A percentile compares a stretch with the other conserved stretches of the same genome.
Evolutionary conservation across 2,888 invertebrate species (phyloP).

Genomic region (Sminthurinus aureus): DNA sequence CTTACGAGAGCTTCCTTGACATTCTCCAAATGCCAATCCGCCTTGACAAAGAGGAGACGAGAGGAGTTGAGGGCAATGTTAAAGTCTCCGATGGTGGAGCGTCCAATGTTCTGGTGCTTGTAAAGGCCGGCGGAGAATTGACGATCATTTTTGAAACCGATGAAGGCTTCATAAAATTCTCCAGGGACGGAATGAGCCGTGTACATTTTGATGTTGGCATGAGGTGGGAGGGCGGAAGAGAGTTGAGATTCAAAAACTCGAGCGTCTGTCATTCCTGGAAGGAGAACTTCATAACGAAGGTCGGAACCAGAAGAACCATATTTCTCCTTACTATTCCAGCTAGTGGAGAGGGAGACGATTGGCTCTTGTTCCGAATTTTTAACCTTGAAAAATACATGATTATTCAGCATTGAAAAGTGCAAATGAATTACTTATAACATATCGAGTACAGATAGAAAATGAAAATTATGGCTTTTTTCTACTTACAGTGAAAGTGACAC

Average conservation of each 20-base stretch:
- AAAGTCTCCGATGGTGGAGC: slow-evolving; percentile 64
- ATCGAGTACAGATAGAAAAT: not conserved
- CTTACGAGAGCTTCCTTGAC: slow-evolving; percentile 64
- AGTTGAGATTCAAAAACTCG: slow-evolving; percentile 50
- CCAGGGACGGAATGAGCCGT: slow-evolving; percentile 41
- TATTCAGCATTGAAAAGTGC: too few relatives aligned
- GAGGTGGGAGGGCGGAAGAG: slow-evolving; percentile 48
- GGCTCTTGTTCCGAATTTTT: slow-evolving; percentile 36
- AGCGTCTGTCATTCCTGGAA: slow-evolving; percentile 57
- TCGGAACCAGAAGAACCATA: slow-evolving; percentile 43
- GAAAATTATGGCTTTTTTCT: not conserved
- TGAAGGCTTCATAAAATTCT: slow-evolving; percentile 53
- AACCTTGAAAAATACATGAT: slow-evolving; percentile 33
- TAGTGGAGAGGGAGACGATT: slow-evolving; percentile 43
- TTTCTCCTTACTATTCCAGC: slow-evolving; percentile 25
- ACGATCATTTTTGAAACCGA: slow-evolving; percentile 54
- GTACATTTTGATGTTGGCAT: slow-evolving; percentile 51
- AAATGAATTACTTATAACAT: too few relatives aligned
- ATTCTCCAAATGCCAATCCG: slow-evolving; percentile 68
- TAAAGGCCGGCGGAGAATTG: slow-evolving; percentile 54
- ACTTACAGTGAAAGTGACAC: slow-evolving; percentile 25
- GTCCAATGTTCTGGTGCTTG: slow-evolving; percentile 34
- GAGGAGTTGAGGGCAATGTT: slow-evolving; percentile 68
- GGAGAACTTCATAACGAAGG: slow-evolving; percentile 46
- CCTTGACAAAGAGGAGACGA: slow-evolving; percentile 64